Evolutionary conservation across 1,140 invertebrate species (phyloP).

Genomic region (Pomacea maculata): DNA sequence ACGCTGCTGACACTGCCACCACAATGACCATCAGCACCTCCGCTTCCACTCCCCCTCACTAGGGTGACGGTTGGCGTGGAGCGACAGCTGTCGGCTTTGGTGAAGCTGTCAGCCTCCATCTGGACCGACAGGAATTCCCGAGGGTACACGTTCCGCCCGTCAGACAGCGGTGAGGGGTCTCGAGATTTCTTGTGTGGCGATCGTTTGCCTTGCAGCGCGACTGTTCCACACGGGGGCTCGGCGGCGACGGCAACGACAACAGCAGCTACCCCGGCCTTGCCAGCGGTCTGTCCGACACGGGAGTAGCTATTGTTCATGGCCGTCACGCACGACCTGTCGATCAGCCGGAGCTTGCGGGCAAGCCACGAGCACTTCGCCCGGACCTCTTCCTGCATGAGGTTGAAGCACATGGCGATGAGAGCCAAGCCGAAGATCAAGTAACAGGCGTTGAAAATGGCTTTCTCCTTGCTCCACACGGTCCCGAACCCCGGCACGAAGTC

Average conservation of each 20-base stretch:
- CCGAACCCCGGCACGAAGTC: constrained; percentile 86
- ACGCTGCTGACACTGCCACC: not conserved
- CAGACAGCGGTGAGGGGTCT: not conserved
- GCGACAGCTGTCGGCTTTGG: not conserved
- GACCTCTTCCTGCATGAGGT: constrained; percentile 95
- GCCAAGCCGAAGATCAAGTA: constrained; percentile 90
- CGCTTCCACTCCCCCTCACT: constrained; percentile 54
- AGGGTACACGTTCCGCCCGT: not conserved
- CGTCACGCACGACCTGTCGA: constrained; percentile 13
- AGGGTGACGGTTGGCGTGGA: not conserved
- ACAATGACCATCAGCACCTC: not conserved
- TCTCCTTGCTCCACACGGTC: constrained; percentile 64
- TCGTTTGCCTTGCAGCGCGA: not conserved
- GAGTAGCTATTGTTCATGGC: not conserved
- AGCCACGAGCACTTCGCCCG: constrained; percentile 75
- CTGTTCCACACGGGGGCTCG: not conserved
- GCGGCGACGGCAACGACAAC: not conserved
- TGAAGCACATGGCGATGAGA: constrained; percentile 98
- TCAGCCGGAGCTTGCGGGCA: constrained; percentile 56
- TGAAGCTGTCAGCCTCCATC: not conserved
- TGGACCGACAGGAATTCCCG: not conserved
- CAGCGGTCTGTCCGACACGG: not conserved
- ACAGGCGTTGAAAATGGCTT: constrained; percentile 53
- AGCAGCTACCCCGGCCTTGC: not conserved
- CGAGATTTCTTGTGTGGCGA: not conserved